Percentiles rank a stretch among this genome's conserved stretches.
These are phyloP conservation scores for Cariama cristata DNA, from an alignment of 2,113 vertebrate genomes.

Conservation along the genomic window DNA sequence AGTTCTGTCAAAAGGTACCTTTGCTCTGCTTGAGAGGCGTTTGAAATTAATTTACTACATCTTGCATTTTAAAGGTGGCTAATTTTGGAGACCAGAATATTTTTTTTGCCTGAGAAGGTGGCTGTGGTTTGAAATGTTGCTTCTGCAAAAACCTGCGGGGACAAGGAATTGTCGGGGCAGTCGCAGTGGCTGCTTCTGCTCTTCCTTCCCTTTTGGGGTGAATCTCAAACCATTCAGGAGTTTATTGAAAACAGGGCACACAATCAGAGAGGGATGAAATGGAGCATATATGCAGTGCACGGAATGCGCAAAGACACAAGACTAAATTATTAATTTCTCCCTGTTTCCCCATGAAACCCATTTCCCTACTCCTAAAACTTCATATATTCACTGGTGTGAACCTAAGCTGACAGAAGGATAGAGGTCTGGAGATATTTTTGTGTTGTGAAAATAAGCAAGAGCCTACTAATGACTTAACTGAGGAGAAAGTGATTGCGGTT, in stretches of 20 bases:
- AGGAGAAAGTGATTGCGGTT: neutral
- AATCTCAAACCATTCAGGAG: neutral
- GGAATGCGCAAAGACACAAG: neutral
- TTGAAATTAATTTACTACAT: neutral
- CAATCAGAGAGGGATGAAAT: neutral
- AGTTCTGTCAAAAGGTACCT: neutral
- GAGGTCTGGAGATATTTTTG: neutral
- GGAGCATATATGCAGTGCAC: neutral
- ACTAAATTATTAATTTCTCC: neutral
- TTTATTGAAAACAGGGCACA: neutral
- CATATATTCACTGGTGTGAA: accelerated
- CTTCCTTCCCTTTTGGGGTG: neutral
- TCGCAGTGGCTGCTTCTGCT: neutral
- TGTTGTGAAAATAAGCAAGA: neutral
- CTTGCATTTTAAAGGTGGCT: neutral
- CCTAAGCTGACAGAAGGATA: neutral
- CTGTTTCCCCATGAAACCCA: neutral
- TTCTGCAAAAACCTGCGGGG: neutral
- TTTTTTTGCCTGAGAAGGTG: neutral
- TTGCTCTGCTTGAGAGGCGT: neutral
- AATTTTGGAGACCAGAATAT: neutral
- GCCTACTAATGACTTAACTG: neutral
- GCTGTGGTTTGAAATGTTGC: neutral
- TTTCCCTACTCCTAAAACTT: neutral
- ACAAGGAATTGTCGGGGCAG: neutral